Evolutionary conservation across 2,888 invertebrate species (phyloP), one percentile per base, ranked within the genome.

Genomic region (Phengaris arion): DNA sequence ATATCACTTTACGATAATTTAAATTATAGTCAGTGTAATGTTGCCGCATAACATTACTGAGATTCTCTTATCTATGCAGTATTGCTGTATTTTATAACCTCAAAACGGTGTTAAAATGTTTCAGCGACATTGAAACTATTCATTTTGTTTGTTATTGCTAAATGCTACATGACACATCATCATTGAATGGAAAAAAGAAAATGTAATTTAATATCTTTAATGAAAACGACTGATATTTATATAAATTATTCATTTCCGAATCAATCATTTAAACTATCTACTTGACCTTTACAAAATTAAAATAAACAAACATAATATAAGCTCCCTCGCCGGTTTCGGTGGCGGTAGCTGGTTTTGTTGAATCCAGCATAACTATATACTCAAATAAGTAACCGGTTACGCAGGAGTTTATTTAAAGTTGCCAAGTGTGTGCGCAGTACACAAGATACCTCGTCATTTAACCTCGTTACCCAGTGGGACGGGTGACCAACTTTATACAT

Each of bases 1-100:
- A 85, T 84, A 85, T 84, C 74, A 79, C 78, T 75, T 76, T 76
- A 77, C 77, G 77, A 78, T 77, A 77, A 78, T 78, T 79, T 80
- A 77, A 80, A 72, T 72, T 80, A 77, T 79, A 54, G 78, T 78
- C 78, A 76, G 77, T 74, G 75, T 80, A 78, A 77, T 77, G 64
- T 77, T 75, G 74, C 73, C 68, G 64, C 64, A 55, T 57, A 74
- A 59, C 48, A 15, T 46, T 35, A 48, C 64, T 64, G 64, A 12
- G 64, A 35, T 45, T 64, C 52, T 45, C 64, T 64, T 64, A 64
- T 64, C 64, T 64, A 45, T 64, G 35, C 6, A 13, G 35, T 64
- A 64, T 35, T 64, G 35, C 6, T 45, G 35, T 64, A 64, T 35
- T 12, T 45, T 45, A 15, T 59, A 64, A 35, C 35, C 35, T 45